Conservation (phyloP, 2,888 invertebrate genomes). For the Hirtodrosophila confusa region DNA sequence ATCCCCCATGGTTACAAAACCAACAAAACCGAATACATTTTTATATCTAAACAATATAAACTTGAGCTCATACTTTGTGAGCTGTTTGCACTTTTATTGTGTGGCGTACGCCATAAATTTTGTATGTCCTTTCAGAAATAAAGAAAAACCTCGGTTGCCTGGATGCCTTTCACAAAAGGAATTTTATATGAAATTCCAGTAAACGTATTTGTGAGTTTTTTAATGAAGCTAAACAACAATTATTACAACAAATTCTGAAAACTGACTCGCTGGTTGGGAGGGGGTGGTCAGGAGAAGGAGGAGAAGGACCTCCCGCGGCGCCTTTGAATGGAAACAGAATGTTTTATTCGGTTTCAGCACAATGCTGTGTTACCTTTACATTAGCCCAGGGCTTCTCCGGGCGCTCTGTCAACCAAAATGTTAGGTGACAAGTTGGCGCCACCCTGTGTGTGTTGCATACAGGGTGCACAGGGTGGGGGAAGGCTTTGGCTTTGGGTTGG, state of each 20-base stretch:
- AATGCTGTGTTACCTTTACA: conserved; percentile 36
- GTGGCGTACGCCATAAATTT: conserved; percentile 48
- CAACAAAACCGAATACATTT: conserved; percentile 22
- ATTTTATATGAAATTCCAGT: conserved; percentile 71
- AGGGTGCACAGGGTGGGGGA: background rate
- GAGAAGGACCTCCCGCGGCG: conserved; percentile 9
- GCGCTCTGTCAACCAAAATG: conserved; percentile 48
- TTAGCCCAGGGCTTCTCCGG: conserved; percentile 40
- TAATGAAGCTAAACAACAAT: conserved; percentile 73
- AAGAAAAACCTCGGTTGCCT: conserved; percentile 12
- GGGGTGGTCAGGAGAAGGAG: background rate
- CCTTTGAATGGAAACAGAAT: conserved; percentile 45
- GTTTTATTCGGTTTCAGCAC: conserved; percentile 57
- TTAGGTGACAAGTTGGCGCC: conserved; percentile 67
- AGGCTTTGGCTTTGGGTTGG: background rate
- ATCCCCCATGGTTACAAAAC: conserved; percentile 7
- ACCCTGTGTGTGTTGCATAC: conserved; percentile 5
- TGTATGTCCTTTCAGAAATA: conserved; percentile 43
- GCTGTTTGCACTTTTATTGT: conserved; percentile 19
- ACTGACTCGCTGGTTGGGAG: background rate
- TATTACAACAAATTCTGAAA: conserved; percentile 49
- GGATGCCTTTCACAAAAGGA: conserved; percentile 53
- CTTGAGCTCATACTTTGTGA: conserved; percentile 14
- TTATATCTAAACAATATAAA: conserved; percentile 21
- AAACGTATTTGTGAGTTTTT: conserved; percentile 75